Evolutionary conservation across 1,140 invertebrate species (phyloP).

Genomic region (Acyrthosiphon pisum): DNA sequence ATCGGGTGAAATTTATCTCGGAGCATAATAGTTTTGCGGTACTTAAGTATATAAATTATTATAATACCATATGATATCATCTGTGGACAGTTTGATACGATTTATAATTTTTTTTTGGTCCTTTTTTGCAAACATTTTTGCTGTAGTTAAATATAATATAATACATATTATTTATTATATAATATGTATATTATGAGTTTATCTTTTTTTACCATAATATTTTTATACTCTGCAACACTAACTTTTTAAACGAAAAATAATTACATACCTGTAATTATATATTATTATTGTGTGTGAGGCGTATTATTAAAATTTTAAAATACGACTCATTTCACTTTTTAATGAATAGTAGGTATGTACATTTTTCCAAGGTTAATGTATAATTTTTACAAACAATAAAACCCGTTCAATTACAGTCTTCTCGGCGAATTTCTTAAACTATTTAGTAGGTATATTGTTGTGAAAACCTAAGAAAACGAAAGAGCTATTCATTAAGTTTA

Average conservation of each 20-base stretch:
- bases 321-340: background rate
- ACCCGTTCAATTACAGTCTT: background rate
- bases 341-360: background rate
- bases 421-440: background rate
- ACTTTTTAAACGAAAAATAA: slow-evolving; percentile 3
- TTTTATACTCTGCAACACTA: background rate
- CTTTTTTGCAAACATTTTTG: background rate
- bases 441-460: background rate
- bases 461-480: background rate
- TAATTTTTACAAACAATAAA: slow-evolving; percentile 1
- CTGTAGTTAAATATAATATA: background rate
- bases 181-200: background rate
- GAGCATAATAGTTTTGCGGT: background rate
- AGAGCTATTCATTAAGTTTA: background rate
- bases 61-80: background rate
- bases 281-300: background rate
- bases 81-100: background rate
- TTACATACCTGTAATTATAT: background rate
- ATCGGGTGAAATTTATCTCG: background rate
- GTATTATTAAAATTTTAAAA: slow-evolving; percentile 18
- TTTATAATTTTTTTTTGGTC: background rate
- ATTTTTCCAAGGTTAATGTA: slow-evolving; percentile 8
- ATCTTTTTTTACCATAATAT: background rate
- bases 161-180: background rate
- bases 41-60: background rate